phyloP scores from a whole-genome alignment of 2,113 vertebrate species.

The Carassius carassius region DNA sequence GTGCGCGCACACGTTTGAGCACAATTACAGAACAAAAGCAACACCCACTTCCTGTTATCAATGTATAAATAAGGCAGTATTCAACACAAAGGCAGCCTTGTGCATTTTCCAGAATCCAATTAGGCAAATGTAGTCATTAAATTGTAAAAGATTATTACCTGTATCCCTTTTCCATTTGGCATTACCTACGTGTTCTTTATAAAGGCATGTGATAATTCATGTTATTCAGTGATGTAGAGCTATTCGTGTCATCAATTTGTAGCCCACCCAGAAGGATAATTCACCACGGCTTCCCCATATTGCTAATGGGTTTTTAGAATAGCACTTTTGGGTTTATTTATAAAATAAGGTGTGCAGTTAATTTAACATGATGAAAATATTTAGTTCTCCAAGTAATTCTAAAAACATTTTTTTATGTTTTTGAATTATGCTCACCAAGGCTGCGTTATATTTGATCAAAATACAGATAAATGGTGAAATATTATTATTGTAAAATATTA shows the following conservation, averaged over 20 bases:
- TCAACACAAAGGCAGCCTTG: neutral
- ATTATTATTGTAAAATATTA: too few species aligned
- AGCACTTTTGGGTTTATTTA: neutral
- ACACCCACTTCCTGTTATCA: conserved; percentile 20
- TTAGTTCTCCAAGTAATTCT: neutral
- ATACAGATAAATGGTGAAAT: neutral
- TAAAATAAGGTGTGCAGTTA: neutral
- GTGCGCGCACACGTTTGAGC: too few species aligned
- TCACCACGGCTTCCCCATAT: neutral
- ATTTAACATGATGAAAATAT: neutral
- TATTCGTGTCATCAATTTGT: neutral
- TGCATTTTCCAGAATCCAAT: conserved; percentile 3
- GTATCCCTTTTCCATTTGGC: neutral
- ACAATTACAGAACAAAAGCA: conserved; percentile 1
- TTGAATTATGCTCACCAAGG: neutral
- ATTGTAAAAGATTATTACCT: neutral
- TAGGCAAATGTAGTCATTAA: neutral
- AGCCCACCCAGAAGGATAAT: neutral
- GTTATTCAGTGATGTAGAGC: neutral
- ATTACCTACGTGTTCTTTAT: neutral
- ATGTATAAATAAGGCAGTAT: neutral
- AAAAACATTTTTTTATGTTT: neutral
- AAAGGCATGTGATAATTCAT: neutral
- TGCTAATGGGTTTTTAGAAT: neutral
- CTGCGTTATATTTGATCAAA: neutral